Conservation (phyloP, 2,113 vertebrate species). For the Labrus mixtus region DNA sequence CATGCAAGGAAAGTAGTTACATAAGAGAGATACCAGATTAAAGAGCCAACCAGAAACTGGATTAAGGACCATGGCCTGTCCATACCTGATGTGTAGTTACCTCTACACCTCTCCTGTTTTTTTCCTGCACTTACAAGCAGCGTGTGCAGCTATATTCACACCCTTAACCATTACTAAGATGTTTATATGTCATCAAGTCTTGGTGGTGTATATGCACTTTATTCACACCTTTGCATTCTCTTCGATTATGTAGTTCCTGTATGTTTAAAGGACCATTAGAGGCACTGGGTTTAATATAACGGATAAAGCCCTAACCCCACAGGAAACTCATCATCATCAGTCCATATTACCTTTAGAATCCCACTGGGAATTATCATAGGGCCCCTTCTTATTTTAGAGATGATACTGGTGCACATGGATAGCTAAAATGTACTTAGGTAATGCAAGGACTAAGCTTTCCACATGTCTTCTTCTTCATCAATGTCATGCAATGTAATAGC, state of each 20-base stretch:
- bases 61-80: neutral
- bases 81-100: neutral
- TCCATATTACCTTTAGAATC: constrained; percentile 63
- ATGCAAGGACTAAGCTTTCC: constrained; percentile 30
- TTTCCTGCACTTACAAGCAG: constrained; percentile 28
- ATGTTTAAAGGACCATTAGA: constrained; percentile 30
- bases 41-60: neutral
- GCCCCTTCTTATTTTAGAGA: constrained; percentile 52
- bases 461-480: constrained; percentile 69
- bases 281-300: constrained; percentile 29
- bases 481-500: constrained; percentile 63
- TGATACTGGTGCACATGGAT: constrained; percentile 40
- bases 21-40: constrained; percentile 5
- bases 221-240: constrained; percentile 10
- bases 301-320: neutral
- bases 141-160: constrained; percentile 20
- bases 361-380: constrained; percentile 58
- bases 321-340: constrained; percentile 64
- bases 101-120: neutral
- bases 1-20: constrained; percentile 11
- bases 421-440: constrained; percentile 64
- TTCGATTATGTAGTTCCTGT: constrained; percentile 42
- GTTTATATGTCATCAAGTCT: constrained; percentile 10
- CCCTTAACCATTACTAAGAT: constrained; percentile 24
- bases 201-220: neutral